Base-by-base conservation (phyloP, 2,113 vertebrate species). In the Odobenus rosmarus region DNA sequence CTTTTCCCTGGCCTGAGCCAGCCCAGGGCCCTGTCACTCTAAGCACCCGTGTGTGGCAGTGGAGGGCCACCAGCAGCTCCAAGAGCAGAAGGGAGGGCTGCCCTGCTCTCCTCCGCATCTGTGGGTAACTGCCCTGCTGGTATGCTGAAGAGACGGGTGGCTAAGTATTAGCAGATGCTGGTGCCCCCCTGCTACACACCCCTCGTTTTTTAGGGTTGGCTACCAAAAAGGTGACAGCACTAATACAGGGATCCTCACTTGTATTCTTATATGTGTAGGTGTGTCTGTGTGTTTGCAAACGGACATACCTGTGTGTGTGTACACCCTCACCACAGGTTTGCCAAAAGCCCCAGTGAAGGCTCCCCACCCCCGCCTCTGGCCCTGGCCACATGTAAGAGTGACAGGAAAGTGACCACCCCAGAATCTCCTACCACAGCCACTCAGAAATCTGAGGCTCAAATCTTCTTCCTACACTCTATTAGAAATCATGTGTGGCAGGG, bases 111-210 rank as follows among this genome's bases (percentile, higher is more conserved):
- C 33, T 81, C 13, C 4, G 2, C 2, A 0, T 36, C 42, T 55
- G 19, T 26, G 28, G 28, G 23, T 36, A 46, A 28, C 33, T 42
- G 31, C 3, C 26, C 12, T 3, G 15, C 49, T 53, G 12, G 0
- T 13, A 24, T 16, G 23, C 42, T 36, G 28, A n/a, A 28, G 15
- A 46, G 69, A 28, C 8, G 4, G 10, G n/a, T 18, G 9, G 18
- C 64, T 55, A 16, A 13, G 9, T 31, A 23, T 36, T 15, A 19
- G 46, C 16, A 13, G 9, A 5, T 46, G 14, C 59, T 55, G 1
- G 21, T 5, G 4, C 12, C 28, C 2, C 6, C 1, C 28, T 31
- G 36, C 36, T 12, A 2, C 9, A 4, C 16, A 15, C 0, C 42
- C 16, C 10, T 53, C 2, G 13, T 15, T n/a, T 76, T 80, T 33